Evolutionary conservation across 1,140 invertebrate genomes (phyloP).

Genomic region (Procambarus virginalis): DNA sequence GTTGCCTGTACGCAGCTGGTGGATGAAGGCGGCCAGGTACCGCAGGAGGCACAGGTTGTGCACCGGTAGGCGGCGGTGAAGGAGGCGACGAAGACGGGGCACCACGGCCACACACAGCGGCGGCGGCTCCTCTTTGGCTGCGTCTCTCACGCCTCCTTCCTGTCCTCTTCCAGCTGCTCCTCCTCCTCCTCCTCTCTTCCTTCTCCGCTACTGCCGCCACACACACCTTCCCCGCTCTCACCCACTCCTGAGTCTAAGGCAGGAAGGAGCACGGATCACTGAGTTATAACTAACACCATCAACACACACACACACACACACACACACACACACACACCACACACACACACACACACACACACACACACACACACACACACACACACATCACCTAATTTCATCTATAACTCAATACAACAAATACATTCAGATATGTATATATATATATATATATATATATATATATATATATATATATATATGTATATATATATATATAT

Average conservation of each 20-base stretch:
- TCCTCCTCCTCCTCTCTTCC: background rate
- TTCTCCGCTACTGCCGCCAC: background rate
- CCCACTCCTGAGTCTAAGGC: slow-evolving; percentile 22
- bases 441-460: background rate
- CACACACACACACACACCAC: too few species aligned
- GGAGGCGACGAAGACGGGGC: slow-evolving; percentile 49
- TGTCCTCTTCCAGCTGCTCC: background rate
- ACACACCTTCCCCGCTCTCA: background rate
- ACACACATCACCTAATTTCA: too few species aligned
- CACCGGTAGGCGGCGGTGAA: slow-evolving; percentile 54
- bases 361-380: too few species aligned
- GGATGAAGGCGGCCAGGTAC: slow-evolving; percentile 57
- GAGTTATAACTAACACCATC: too few species aligned
- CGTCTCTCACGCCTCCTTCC: background rate
- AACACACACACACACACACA: too few species aligned
- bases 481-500: background rate
- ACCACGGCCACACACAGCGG: slow-evolving; percentile 52
- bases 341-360: too few species aligned
- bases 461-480: background rate
- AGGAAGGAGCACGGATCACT: background rate
- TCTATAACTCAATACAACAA: too few species aligned
- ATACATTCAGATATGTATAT: too few species aligned
- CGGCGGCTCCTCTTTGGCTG: background rate
- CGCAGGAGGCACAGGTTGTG: slow-evolving; percentile 60
- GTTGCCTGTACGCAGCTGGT: slow-evolving; percentile 54